Evolutionary conservation across 2,888 invertebrate species (phyloP).

Genomic region (Eupithecia pulchellata): DNA sequence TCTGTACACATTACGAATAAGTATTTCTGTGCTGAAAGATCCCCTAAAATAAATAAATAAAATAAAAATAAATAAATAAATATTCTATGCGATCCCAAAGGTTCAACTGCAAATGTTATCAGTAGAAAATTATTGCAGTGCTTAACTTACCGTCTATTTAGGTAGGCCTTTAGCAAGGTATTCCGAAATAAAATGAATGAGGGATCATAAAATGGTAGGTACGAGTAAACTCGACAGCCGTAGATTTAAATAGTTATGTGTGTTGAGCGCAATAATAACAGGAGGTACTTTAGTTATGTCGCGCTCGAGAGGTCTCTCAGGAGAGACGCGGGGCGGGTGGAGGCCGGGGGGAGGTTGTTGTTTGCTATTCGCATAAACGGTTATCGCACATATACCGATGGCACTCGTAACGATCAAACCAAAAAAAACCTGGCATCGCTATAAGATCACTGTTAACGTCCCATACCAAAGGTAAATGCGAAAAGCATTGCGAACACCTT

Average conservation of each 20-base stretch:
- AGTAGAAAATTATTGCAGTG: not conserved
- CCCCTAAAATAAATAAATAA: too few relatives aligned
- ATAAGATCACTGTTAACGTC: not conserved
- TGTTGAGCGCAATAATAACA: conserved; percentile 9
- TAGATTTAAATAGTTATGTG: conserved; percentile 9
- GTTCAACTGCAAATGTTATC: not conserved
- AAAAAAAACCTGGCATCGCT: not conserved
- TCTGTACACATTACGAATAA: too few relatives aligned
- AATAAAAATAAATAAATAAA: too few relatives aligned
- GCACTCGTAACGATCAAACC: not conserved
- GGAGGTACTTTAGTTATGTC: conserved; percentile 17
- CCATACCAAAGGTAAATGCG: not conserved
- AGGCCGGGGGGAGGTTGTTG: not conserved
- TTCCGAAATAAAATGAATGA: conserved; percentile 2
- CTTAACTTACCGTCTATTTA: not conserved
- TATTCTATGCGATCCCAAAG: not conserved
- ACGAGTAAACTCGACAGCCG: conserved; percentile 5
- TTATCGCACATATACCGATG: conserved; percentile 5
- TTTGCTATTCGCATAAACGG: conserved; percentile 2
- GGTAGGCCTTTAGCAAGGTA: too few relatives aligned
- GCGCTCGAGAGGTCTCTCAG: not conserved
- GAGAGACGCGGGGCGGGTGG: too few relatives aligned
- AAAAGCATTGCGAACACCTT: not conserved
- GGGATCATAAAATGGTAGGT: not conserved
- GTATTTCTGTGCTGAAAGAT: too few relatives aligned